phyloP scores from a whole-genome alignment of 2,113 vertebrate genomes.

The Pungitius pungitius region DNA sequence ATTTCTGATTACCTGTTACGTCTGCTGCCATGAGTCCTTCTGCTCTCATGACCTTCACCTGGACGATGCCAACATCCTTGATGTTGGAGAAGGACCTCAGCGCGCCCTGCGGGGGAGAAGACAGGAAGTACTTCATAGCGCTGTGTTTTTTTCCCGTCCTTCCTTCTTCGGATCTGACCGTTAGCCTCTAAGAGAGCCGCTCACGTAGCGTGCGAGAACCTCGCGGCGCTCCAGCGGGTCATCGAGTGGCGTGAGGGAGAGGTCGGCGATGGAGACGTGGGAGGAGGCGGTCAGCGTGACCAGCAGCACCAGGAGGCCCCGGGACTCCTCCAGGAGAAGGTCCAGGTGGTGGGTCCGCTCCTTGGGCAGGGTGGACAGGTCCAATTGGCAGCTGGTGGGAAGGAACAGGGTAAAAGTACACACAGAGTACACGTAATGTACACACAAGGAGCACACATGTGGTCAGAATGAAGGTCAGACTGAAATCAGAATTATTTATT shows the following conservation, averaged over 20 bases:
- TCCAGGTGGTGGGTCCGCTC: slow-evolving; percentile 92
- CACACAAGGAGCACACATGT: no score
- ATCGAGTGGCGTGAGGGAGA: slow-evolving; percentile 85
- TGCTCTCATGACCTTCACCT: slow-evolving; percentile 93
- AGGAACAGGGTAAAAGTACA: background rate
- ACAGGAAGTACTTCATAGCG: background rate
- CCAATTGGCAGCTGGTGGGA: slow-evolving; percentile 86
- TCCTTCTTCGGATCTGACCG: background rate
- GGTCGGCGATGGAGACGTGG: slow-evolving; percentile 88
- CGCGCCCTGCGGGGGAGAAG: slow-evolving; percentile 70
- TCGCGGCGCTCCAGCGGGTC: slow-evolving; percentile 84
- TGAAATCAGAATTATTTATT: no score
- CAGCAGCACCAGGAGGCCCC: slow-evolving; percentile 87
- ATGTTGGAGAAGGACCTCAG: slow-evolving; percentile 85
- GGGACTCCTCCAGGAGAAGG: slow-evolving; percentile 86
- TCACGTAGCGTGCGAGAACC: slow-evolving; percentile 89
- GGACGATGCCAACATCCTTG: slow-evolving; percentile 91
- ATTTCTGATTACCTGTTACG: slow-evolving; percentile 84
- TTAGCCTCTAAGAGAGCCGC: slow-evolving; percentile 25
- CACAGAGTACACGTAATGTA: background rate
- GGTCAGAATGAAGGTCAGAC: no score
- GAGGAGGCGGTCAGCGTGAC: slow-evolving; percentile 91
- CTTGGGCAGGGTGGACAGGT: slow-evolving; percentile 87
- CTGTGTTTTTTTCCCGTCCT: background rate
- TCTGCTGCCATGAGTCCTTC: slow-evolving; percentile 95